Percentiles rank a stretch among this genome's conserved stretches.
Evolutionary conservation across 2,797 vertebrate genomes (phyloP).

Genomic region (Fringilla coelebs): DNA sequence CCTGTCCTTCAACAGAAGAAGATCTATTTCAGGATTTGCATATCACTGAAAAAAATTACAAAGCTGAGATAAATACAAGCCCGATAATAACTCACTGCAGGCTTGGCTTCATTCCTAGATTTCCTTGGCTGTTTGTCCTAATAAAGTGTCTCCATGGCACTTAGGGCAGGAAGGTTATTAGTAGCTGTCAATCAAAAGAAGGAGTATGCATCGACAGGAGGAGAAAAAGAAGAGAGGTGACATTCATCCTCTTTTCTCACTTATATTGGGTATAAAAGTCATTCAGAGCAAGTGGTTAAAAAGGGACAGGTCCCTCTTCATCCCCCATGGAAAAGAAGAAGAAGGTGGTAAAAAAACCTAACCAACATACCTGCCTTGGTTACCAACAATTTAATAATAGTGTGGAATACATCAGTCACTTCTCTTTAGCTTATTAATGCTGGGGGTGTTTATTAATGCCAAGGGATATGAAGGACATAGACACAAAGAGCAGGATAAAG

Average conservation of each 20-base stretch:
- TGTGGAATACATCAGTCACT: conserved; percentile 71
- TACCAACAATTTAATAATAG: conserved; percentile 75
- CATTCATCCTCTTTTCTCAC: conserved; percentile 80
- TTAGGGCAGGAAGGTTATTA: conserved; percentile 89
- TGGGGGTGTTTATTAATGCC: conserved; percentile 64
- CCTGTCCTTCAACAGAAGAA: conserved; percentile 88
- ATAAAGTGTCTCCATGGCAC: conserved; percentile 87
- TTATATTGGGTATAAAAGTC: conserved; percentile 81
- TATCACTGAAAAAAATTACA: conserved; percentile 87
- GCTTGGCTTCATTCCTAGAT: conserved; percentile 89
- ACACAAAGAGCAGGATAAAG: conserved; percentile 61
- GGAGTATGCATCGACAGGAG: conserved; percentile 75
- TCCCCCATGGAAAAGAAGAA: conserved; percentile 49
- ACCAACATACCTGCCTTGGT: conserved; percentile 46
- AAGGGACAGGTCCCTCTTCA: conserved; percentile 76
- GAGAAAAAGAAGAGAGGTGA: conserved; percentile 80
- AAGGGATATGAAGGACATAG: conserved; percentile 70
- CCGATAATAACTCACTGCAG: conserved; percentile 90
- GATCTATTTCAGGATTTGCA: conserved; percentile 89
- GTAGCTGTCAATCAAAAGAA: conserved; percentile 89
- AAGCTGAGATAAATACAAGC: conserved; percentile 85
- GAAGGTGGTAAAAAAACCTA: background rate
- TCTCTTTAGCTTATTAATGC: conserved; percentile 70
- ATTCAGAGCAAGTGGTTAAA: conserved; percentile 79
- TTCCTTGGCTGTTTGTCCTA: conserved; percentile 89